These are phyloP conservation scores for Drosophila fulvimacula DNA, from an alignment of 2,888 invertebrate genomes.

Conservation along the genomic window DNA sequence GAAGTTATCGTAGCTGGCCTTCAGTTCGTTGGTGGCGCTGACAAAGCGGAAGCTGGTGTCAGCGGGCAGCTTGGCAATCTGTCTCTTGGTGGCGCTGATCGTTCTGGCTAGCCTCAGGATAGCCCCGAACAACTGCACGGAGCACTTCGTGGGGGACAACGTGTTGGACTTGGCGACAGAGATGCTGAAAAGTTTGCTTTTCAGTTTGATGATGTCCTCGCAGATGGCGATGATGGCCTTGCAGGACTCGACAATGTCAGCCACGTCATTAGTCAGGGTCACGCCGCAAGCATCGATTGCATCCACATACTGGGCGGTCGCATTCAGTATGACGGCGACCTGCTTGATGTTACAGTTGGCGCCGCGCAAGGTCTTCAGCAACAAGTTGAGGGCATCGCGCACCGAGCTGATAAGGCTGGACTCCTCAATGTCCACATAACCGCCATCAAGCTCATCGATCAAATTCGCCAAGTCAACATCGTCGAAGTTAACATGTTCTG, in stretches of 20 bases:
- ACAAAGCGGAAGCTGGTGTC: constrained; percentile 52
- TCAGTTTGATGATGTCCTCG: constrained; percentile 36
- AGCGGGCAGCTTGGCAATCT: constrained; percentile 41
- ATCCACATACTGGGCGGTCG: constrained; percentile 49
- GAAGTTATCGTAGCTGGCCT: constrained; percentile 37
- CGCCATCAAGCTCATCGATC: constrained; percentile 30
- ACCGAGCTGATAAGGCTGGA: constrained; percentile 27
- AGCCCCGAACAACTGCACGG: neutral
- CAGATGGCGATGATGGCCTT: constrained; percentile 43
- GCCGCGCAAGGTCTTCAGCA: constrained; percentile 42
- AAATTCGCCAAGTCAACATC: constrained; percentile 17
- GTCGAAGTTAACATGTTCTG: constrained; percentile 14
- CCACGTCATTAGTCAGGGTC: constrained; percentile 55
- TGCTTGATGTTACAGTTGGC: constrained; percentile 56
- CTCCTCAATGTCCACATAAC: constrained; percentile 46
- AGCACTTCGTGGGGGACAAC: constrained; percentile 29
- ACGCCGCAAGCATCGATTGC: constrained; percentile 43
- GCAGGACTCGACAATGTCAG: constrained; percentile 34
- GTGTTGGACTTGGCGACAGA: neutral
- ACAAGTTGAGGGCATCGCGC: constrained; percentile 8
- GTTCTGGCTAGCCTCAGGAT: constrained; percentile 23
- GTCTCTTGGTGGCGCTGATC: constrained; percentile 33
- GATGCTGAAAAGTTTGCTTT: constrained; percentile 32
- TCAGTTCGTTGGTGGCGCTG: constrained; percentile 39
- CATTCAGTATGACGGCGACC: constrained; percentile 29